Base-by-base conservation (phyloP, 2,113 vertebrate species). In the Pomatorhinus ruficollis region DNA sequence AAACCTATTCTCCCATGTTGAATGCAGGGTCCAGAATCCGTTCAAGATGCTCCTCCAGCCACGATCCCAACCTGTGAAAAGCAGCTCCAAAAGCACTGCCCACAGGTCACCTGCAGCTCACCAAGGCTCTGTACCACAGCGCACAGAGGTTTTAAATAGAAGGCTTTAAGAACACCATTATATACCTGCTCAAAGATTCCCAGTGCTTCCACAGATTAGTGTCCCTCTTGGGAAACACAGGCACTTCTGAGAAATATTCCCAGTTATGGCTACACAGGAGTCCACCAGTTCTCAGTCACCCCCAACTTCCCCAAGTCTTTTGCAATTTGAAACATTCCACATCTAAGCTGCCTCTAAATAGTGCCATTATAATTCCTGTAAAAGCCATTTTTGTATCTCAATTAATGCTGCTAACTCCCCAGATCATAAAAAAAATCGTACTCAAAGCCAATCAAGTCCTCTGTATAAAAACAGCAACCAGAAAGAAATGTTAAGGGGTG, bases 231-330 rank as follows among this genome's bases (percentile, higher is more conserved):
- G 39, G 59, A 93, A 91, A 42, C 18, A 66, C 13, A 7, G 1
- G 37, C 1, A 2, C 33, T 60, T 59, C 14, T 4, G 18, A 68
- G 33, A 45, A 59, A 50, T 14, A 13, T 56, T 24, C 39, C 35
- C 33, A 50, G 16, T 35, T 68, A 40, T 0, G 9, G 17, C 33
- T 47, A 22, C 11, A 19, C 42, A 53, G 0, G 1, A 56, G 39
- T 21, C 27, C 65, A 70, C 9, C 7, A 52, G 52, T 25, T 71
- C 42, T 66, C 54, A 74, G 52, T 15, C 53, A 87, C 37, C 12
- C 22, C 4, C 1, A 0, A 37, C 22, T 68, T 94, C 31, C 22
- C 27, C 0, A 0, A 60, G 22, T 12, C 33, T 87, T 70, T 10
- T 61, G 31, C n/a, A 42, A 54, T 28, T n/a, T 56, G 27, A 75